These are phyloP conservation scores for Heliopora coerulea DNA, from an alignment of 92 coral and sea anemone species.

Conservation along the genomic window DNA sequence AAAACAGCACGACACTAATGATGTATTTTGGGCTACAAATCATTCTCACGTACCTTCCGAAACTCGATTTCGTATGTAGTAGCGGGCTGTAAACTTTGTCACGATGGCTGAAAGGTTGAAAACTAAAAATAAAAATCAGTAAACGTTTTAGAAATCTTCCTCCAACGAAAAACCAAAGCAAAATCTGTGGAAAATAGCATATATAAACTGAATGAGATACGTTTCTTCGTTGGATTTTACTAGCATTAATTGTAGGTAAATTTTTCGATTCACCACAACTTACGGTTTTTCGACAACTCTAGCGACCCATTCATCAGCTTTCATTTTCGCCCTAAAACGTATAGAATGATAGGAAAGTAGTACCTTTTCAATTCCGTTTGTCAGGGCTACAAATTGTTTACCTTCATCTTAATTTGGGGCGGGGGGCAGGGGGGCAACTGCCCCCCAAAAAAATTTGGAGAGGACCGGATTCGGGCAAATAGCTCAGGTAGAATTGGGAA, in stretches of 20 bases:
- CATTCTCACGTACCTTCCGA: constrained; percentile 74
- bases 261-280: too few relatives aligned
- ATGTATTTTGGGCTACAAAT: not conserved
- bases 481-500: too few relatives aligned
- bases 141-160: too few relatives aligned
- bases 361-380: too few relatives aligned
- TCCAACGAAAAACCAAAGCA: not conserved
- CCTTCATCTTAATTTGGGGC: too few relatives aligned
- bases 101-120: constrained; percentile 89
- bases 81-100: constrained; percentile 73
- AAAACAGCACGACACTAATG: not conserved
- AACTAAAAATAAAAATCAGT: constrained; percentile 63
- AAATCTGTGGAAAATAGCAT: not conserved
- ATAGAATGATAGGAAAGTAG: not conserved
- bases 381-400: too few relatives aligned
- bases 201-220: not conserved
- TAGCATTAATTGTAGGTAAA: too few relatives aligned
- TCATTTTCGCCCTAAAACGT: constrained; percentile 81
- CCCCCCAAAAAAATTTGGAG: too few relatives aligned
- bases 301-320: constrained; percentile 92
- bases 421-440: too few relatives aligned
- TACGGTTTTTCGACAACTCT: constrained; percentile 95
- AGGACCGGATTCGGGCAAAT: too few relatives aligned
- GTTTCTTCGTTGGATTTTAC: not conserved
- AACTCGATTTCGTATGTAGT: constrained; percentile 83